Percentiles rank a stretch among this genome's conserved stretches.
Conservation (phyloP, 2,797 vertebrate genomes). For the Sebastes vulpes region DNA sequence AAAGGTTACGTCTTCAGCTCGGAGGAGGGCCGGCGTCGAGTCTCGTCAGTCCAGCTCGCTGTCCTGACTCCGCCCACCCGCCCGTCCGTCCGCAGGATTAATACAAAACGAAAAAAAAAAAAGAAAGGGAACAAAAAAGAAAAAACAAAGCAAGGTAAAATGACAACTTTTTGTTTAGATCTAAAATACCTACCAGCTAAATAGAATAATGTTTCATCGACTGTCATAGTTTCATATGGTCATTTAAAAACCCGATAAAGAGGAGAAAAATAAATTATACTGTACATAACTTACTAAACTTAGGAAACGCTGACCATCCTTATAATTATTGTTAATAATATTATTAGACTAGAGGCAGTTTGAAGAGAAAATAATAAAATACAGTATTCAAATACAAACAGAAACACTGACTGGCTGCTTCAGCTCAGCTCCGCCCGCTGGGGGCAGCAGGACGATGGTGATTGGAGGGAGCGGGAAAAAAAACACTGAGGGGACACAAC, state of each 20-base stretch:
- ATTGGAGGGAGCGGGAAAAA: conserved; percentile 79
- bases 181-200: conserved; percentile 89
- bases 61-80: conserved; percentile 82
- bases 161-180: conserved; percentile 78
- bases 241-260: conserved; percentile 79
- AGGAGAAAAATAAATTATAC: conserved; percentile 98
- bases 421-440: conserved; percentile 88
- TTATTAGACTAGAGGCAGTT: conserved; percentile 98
- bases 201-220: conserved; percentile 87
- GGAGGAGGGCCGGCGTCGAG: conserved; percentile 82
- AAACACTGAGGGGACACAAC: conserved; percentile 65
- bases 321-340: conserved; percentile 95
- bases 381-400: conserved; percentile 94
- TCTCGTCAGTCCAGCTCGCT: conserved; percentile 80
- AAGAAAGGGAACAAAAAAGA: conserved; percentile 47
- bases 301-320: conserved; percentile 94
- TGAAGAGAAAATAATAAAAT: conserved; percentile 92
- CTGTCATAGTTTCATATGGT: conserved; percentile 83
- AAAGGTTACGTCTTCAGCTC: conserved; percentile 83
- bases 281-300: conserved; percentile 99
- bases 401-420: conserved; percentile 91
- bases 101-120: conserved; percentile 81
- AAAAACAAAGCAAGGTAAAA: conserved; percentile 83
- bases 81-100: conserved; percentile 78
- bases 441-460: conserved; percentile 88